phyloP scores from a whole-genome alignment of 2,797 vertebrate genomes.

The Poeciliopsis turneri region DNA sequence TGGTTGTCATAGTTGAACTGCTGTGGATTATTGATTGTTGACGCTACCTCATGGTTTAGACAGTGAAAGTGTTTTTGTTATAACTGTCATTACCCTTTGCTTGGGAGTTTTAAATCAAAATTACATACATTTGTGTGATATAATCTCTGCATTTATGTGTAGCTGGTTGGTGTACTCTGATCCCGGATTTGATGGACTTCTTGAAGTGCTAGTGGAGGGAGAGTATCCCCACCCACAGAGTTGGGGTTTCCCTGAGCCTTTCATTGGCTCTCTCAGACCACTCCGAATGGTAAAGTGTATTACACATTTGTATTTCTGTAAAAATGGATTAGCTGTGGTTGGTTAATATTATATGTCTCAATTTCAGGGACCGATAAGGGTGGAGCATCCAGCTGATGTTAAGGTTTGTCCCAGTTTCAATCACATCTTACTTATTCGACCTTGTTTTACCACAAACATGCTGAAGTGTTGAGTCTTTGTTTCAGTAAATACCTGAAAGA shows the following conservation, averaged over 20 bases:
- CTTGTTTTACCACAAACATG: not conserved
- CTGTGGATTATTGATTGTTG: slow-evolving; percentile 32
- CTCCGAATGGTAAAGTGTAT: slow-evolving; percentile 88
- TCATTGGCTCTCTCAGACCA: slow-evolving; percentile 90
- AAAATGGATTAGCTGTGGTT: not conserved
- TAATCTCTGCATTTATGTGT: slow-evolving; percentile 18
- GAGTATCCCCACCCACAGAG: slow-evolving; percentile 90
- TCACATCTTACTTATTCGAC: slow-evolving; percentile 5
- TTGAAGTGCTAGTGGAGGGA: slow-evolving; percentile 88
- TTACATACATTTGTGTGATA: not conserved
- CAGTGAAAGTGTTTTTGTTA: slow-evolving; percentile 1
- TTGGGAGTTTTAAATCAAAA: not conserved
- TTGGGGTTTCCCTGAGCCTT: slow-evolving; percentile 90
- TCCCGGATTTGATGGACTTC: slow-evolving; percentile 87
- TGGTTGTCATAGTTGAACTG: slow-evolving; percentile 28
- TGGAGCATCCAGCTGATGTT: slow-evolving; percentile 87
- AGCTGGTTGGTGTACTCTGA: slow-evolving; percentile 95
- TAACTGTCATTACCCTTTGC: not conserved
- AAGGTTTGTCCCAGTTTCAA: slow-evolving; percentile 82
- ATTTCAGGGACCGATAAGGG: slow-evolving; percentile 89
- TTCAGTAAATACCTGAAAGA: not conserved
- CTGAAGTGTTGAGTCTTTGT: not conserved
- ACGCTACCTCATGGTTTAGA: not conserved
- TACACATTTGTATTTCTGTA: not conserved
- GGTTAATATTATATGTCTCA: slow-evolving; percentile 37